Base-by-base conservation (phyloP, 2,113 vertebrate species). In the Eidolon helvum region DNA sequence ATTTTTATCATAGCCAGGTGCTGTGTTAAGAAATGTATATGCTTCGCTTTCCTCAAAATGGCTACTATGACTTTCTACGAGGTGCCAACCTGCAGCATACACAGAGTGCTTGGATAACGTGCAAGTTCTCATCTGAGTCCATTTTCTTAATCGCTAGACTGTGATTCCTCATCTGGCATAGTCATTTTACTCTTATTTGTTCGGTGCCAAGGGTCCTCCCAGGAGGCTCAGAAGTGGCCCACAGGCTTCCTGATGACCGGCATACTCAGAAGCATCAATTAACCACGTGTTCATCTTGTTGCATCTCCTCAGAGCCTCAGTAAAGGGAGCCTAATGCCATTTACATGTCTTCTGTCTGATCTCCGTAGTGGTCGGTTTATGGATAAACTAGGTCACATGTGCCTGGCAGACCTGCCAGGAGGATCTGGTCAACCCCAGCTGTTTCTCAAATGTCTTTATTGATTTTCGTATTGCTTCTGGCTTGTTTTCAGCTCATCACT, bases 401-500 rank as follows among this genome's bases (percentile, higher is more conserved):
- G n/a, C 88, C 53, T 50, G 45, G 63, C 68, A 94, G 69, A 59
- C 50, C 69, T 95, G 63, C 84, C 75, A 50, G 38, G 79, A 59
- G 88, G 48, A 61, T 69, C 92, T 68, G 72, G 75, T 90, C 82
- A 82, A 75, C 55, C 18, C 53, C 35, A 69, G 90, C 84, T 35
- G 55, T 92, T 97, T 93, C 94, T 97, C 90, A 90, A 87, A 93
- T 96, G 90, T 96, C 90, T 87, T 66, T 82, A 96, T 98, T 94
- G 96, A 97, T 96, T 97, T 97, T 87, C 80, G 24, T 88, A 92
- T 88, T 95, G 96, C 95, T 94, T 90, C 92, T 94, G 90, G 97
- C 96, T 97, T 90, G 87, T 94, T 95, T 90, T 97, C 88, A 92
- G 87, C 59, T 88, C 87, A 96, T 96, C 80, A 53, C 87, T 96